Conservation (phyloP, 92 coral and sea anemone species). For the Plumapathes pennacea region DNA sequence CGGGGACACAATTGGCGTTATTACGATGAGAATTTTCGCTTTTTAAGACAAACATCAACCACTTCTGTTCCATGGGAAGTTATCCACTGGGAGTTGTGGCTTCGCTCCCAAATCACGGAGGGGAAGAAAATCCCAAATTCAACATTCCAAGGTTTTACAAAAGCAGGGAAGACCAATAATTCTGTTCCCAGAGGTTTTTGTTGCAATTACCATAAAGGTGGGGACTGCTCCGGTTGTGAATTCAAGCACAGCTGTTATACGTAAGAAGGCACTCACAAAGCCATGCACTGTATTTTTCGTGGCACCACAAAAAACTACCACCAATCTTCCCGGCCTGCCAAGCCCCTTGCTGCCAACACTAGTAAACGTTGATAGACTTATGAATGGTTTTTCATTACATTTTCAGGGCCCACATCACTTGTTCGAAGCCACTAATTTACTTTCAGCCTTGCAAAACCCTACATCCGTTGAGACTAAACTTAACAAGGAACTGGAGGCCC, state of each 20-base stretch:
- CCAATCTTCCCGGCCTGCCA: constrained; percentile 3
- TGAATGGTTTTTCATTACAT: constrained; percentile 28
- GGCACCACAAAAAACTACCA: constrained; percentile 6
- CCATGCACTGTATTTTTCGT: constrained; percentile 20
- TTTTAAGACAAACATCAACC: constrained; percentile 17
- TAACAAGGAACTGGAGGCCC: constrained; percentile 19
- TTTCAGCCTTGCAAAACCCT: constrained; percentile 30
- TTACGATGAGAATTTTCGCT: constrained; percentile 43
- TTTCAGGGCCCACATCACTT: constrained; percentile 25
- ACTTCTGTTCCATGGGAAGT: constrained; percentile 39
- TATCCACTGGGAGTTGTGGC: constrained; percentile 58
- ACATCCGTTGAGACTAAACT: constrained; percentile 35
- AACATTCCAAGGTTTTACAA: not conserved
- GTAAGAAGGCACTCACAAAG: constrained; percentile 42
- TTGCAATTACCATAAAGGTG: constrained; percentile 30
- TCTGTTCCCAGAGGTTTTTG: constrained; percentile 35
- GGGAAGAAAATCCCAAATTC: not conserved
- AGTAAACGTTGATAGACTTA: constrained; percentile 15
- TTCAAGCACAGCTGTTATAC: constrained; percentile 45
- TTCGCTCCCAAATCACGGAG: constrained; percentile 21
- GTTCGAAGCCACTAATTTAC: constrained; percentile 21
- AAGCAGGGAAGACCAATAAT: not conserved
- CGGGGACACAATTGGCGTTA: constrained; percentile 41
- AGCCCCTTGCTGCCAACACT: constrained; percentile 27
- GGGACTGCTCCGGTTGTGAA: constrained; percentile 35